Conservation (phyloP, 1,140 invertebrate species). For the Thaumetopoea pityocampa region DNA sequence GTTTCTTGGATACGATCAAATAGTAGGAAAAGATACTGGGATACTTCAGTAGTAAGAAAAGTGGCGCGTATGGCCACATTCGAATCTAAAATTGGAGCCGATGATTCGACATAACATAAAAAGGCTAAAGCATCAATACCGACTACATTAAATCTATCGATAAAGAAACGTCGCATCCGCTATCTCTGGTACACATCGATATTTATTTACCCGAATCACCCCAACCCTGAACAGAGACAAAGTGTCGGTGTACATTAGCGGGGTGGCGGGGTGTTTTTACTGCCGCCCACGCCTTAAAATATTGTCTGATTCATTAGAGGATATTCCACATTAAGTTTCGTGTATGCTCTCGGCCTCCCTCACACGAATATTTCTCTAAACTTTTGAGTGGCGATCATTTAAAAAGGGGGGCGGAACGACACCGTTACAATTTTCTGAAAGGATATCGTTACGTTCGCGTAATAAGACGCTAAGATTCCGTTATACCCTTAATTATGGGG, state of each 20-base stretch:
- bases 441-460: constrained; percentile 72
- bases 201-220: constrained; percentile 65
- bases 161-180: constrained; percentile 11
- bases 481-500: constrained; percentile 73
- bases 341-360: constrained; percentile 58
- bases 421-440: constrained; percentile 72
- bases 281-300: constrained; percentile 71
- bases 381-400: constrained; percentile 53
- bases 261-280: constrained; percentile 66
- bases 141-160: constrained; percentile 15
- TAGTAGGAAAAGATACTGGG: too few relatives aligned
- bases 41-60: too few relatives aligned
- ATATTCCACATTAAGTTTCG: constrained; percentile 75
- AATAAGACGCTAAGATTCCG: constrained; percentile 76
- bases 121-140: background rate
- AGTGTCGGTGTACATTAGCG: constrained; percentile 68
- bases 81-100: too few relatives aligned
- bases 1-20: too few relatives aligned
- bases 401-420: constrained; percentile 43
- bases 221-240: constrained; percentile 63
- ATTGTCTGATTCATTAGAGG: constrained; percentile 76
- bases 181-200: constrained; percentile 56
- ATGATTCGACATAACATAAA: background rate
- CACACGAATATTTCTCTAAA: constrained; percentile 46
- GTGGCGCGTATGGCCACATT: too few relatives aligned